Evolutionary conservation across 2,888 invertebrate species (phyloP).

Genomic region (Drosophila paramelanica): DNA sequence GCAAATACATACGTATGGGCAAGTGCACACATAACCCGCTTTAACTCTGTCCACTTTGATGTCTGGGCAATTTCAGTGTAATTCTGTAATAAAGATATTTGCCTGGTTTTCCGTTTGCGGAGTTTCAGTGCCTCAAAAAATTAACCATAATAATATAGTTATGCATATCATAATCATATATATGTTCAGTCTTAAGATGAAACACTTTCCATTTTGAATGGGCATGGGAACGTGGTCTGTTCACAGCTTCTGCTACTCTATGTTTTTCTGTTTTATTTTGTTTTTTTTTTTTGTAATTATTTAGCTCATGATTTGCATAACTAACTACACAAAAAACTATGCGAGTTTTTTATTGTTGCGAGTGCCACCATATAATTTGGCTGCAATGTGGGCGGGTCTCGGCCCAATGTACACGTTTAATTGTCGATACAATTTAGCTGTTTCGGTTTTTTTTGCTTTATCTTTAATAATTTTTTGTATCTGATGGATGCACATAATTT

Average conservation of each 20-base stretch:
- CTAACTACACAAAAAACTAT: slow-evolving; percentile 16
- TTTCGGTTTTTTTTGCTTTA: background rate
- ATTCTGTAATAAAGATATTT: slow-evolving; percentile 51
- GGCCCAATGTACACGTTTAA: slow-evolving; percentile 31
- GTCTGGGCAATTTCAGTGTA: slow-evolving; percentile 41
- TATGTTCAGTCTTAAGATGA: slow-evolving; percentile 3
- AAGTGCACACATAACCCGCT: slow-evolving; percentile 31
- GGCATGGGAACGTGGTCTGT: slow-evolving; percentile 28
- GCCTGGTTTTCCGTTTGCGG: slow-evolving; percentile 30
- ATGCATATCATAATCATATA: slow-evolving; percentile 8
- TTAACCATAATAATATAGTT: slow-evolving; percentile 41
- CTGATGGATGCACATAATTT: slow-evolving; percentile 58
- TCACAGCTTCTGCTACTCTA: slow-evolving; percentile 37
- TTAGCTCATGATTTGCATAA: slow-evolving; percentile 61
- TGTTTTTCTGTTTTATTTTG: background rate
- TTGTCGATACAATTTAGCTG: slow-evolving; percentile 32
- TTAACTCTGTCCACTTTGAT: slow-evolving; percentile 41
- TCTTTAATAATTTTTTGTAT: slow-evolving; percentile 35
- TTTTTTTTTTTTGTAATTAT: background rate
- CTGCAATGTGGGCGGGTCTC: slow-evolving; percentile 49
- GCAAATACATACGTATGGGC: slow-evolving; percentile 14
- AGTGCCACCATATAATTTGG: slow-evolving; percentile 58
- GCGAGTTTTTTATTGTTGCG: slow-evolving; percentile 31
- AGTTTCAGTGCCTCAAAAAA: slow-evolving; percentile 27
- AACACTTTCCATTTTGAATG: slow-evolving; percentile 51